Percentiles rank a stretch among this genome's conserved stretches.
Evolutionary conservation across 1,140 invertebrate genomes (phyloP).

Genomic region (Drosophila virilis): DNA sequence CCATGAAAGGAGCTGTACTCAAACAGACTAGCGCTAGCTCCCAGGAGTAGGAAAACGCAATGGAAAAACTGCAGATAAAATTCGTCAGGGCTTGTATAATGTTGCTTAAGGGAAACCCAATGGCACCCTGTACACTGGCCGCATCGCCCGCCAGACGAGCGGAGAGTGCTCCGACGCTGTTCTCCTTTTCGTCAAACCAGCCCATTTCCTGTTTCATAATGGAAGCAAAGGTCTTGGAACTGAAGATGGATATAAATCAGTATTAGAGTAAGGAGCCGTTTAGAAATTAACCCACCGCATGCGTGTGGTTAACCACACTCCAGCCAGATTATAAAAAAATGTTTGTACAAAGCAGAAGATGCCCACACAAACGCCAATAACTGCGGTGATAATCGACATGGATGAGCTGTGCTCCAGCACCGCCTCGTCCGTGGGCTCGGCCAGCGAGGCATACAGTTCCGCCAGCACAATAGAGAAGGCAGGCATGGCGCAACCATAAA

Average conservation of each 20-base stretch:
- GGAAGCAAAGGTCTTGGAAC: constrained; percentile 87
- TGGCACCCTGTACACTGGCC: constrained; percentile 92
- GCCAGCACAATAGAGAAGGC: constrained; percentile 93
- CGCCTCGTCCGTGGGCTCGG: constrained; percentile 86
- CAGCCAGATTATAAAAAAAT: constrained; percentile 91
- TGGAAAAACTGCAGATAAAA: constrained; percentile 88
- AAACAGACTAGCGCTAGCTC: constrained; percentile 91
- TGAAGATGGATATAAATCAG: constrained; percentile 31
- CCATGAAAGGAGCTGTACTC: constrained; percentile 91
- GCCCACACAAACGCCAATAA: constrained; percentile 90
- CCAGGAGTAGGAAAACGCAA: constrained; percentile 92
- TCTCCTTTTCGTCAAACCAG: constrained; percentile 91
- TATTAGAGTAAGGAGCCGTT: background rate
- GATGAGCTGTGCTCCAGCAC: constrained; percentile 87
- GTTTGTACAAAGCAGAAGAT: constrained; percentile 88
- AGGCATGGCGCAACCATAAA: constrained; percentile 91
- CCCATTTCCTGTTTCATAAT: constrained; percentile 92
- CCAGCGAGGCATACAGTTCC: constrained; percentile 88
- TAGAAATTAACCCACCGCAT: constrained; percentile 85
- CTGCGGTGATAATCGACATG: constrained; percentile 88
- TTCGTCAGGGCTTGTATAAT: constrained; percentile 92
- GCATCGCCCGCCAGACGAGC: constrained; percentile 91
- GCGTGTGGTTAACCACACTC: constrained; percentile 90
- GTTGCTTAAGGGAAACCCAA: constrained; percentile 92
- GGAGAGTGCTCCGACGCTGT: constrained; percentile 92